phyloP scores from a whole-genome alignment of 2,888 invertebrate species.

The Lypha dubia region DNA sequence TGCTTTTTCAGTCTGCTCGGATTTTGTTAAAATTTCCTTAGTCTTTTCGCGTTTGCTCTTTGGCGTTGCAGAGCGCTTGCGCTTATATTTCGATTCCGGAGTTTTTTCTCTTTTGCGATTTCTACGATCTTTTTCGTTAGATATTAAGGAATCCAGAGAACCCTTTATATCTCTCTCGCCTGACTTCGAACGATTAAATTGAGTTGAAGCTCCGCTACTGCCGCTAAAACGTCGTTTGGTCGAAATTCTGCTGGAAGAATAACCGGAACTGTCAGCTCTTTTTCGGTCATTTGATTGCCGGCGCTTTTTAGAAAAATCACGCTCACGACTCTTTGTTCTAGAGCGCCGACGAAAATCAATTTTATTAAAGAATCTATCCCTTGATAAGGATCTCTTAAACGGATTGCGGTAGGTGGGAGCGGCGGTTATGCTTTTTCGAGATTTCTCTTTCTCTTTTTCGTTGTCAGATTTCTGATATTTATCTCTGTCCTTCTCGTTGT shows the following conservation, averaged over 20 bases:
- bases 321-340: slow-evolving; percentile 63
- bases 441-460: slow-evolving; percentile 37
- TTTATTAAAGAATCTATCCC: slow-evolving; percentile 62
- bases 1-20: slow-evolving; percentile 6
- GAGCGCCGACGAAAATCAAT: slow-evolving; percentile 57
- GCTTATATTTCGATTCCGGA: slow-evolving; percentile 26
- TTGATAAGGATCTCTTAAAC: slow-evolving; percentile 72
- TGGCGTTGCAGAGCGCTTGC: slow-evolving; percentile 48
- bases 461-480: slow-evolving; percentile 28
- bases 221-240: slow-evolving; percentile 57
- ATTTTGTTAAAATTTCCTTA: neutral
- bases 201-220: slow-evolving; percentile 34
- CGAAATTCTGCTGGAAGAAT: slow-evolving; percentile 57
- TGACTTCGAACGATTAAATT: slow-evolving; percentile 63
- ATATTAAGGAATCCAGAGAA: slow-evolving; percentile 30
- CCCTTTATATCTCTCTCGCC: slow-evolving; percentile 50
- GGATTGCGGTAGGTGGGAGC: slow-evolving; percentile 67
- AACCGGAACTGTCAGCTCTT: slow-evolving; percentile 54
- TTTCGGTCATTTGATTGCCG: slow-evolving; percentile 49
- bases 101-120: slow-evolving; percentile 33
- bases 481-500: neutral
- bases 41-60: slow-evolving; percentile 38
- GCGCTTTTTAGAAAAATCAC: slow-evolving; percentile 40
- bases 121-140: slow-evolving; percentile 45
- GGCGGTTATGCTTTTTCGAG: slow-evolving; percentile 9